These are phyloP conservation scores for Platyrinchus mystaceus DNA, from an alignment of 2,797 vertebrate genomes.

Conservation along the genomic window DNA sequence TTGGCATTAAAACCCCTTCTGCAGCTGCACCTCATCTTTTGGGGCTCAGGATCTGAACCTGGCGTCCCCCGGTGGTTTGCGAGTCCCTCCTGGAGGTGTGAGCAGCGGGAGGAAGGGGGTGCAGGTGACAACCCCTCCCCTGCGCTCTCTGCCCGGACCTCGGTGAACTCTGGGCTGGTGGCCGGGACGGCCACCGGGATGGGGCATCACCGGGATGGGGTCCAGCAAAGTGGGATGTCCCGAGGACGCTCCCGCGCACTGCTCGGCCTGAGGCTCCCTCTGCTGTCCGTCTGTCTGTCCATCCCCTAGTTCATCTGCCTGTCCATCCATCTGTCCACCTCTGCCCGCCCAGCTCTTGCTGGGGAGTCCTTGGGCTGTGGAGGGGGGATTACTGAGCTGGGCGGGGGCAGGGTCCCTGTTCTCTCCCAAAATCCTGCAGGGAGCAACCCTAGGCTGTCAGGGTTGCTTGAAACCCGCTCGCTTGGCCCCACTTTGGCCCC, in stretches of 20 bases:
- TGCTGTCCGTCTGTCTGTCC: not conserved
- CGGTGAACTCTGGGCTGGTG: not conserved
- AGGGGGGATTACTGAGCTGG: not conserved
- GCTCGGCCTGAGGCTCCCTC: conserved; percentile 33
- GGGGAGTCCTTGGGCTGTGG: not conserved
- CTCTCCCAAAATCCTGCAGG: not conserved
- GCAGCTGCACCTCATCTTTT: not conserved
- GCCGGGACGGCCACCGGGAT: fast-evolving
- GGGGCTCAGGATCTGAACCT: not conserved
- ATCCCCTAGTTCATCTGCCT: not conserved
- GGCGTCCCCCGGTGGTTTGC: not conserved
- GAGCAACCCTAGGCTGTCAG: not conserved
- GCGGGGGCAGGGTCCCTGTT: not conserved
- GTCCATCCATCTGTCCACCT: fast-evolving
- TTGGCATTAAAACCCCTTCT: not conserved
- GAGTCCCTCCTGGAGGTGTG: not conserved
- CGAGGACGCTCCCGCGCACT: fast-evolving
- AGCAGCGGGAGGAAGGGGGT: not conserved
- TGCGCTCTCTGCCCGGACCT: not conserved
- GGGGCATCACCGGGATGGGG: not conserved
- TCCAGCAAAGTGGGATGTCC: not conserved
- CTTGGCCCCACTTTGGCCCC: not conserved
- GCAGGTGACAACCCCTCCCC: not conserved
- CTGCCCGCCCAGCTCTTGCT: no score
- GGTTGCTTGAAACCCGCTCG: fast-evolving